Percentiles rank a stretch among this genome's conserved stretches.
Conservation (phyloP, 2,113 vertebrate genomes). For the Carlito syrichta region DNA sequence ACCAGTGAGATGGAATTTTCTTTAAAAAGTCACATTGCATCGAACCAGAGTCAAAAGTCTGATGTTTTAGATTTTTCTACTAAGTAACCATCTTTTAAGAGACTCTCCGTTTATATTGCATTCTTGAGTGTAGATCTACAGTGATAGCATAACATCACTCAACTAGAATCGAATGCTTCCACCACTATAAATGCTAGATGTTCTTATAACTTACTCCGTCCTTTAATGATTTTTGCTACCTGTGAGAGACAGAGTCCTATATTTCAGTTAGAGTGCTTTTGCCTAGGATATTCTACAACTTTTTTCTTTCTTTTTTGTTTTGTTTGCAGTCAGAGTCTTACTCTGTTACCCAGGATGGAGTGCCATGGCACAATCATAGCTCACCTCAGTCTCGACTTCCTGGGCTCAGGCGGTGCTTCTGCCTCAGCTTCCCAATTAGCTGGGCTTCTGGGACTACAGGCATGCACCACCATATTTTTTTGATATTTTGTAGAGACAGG, state of each 20-base stretch:
- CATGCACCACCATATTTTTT: too few species aligned
- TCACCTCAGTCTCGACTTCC: too few species aligned
- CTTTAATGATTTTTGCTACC: neutral
- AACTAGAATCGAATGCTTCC: neutral
- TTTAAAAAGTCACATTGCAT: neutral
- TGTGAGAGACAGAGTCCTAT: neutral
- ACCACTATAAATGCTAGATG: neutral
- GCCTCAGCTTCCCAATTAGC: too few species aligned
- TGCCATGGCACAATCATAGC: too few species aligned
- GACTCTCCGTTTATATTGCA: neutral
- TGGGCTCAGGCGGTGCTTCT: too few species aligned
- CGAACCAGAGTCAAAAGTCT: neutral
- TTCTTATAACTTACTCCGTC: neutral
- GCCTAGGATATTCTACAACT: neutral
- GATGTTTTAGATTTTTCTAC: neutral
- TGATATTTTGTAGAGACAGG: too few species aligned
- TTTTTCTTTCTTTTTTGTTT: too few species aligned
- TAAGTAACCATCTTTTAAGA: constrained; percentile 1
- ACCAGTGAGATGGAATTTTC: neutral
- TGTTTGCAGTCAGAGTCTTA: too few species aligned
- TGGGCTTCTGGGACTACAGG: too few species aligned
- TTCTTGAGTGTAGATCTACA: neutral
- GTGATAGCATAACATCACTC: neutral
- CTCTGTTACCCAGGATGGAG: too few species aligned
- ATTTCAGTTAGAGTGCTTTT: neutral